Evolutionary conservation across 2,797 vertebrate genomes (phyloP), one percentile per base, ranked within the genome.

Genomic region (Leucoraja ocellata): DNA sequence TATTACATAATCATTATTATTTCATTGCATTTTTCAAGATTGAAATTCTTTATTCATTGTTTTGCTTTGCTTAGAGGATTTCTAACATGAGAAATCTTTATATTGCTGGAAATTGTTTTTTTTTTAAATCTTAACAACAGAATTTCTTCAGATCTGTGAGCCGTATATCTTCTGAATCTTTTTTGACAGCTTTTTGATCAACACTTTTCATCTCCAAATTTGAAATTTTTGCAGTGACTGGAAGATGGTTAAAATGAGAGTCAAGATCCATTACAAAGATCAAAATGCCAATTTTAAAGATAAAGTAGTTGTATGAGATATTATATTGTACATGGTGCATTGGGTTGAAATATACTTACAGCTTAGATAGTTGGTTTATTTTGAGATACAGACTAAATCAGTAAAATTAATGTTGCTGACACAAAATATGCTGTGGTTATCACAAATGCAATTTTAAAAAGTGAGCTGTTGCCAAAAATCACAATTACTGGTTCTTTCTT

Each of bases 101-200:
- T 88, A 61, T 36, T 65, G 84, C n/a, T n/a, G 11, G 84, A 36
- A 32, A 88, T 88, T 65, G 58, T 65, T 88, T 21, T 86, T 88
- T 88, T 88, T n/a, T 88, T 2, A 32, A 46, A 54, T 28, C 54
- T 61, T 63, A 58, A 65, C 58, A 86, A 65, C 28, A n/a, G 61
- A 65, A 21, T 65, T 65, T 88, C 61, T 88, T 14, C n/a, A 32
- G 84, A 65, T 88, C 28, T 18, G 84, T 28, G 10, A 28, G 13
- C 25, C 5, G 25, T 32, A 32, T 65, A 8, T n/a, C 13, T 54
- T 4, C 46, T 86, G 61, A 32, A 61, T n/a, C 1, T 65, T 88
- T 8, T 14, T 88, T 65, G 84, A 36, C 84, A 65, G 58, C 63
- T 63, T 65, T 13, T 88, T 65, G 58, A 88, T 88, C 58, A 65